Evolutionary conservation across 2,113 vertebrate species (phyloP), one percentile per base, ranked within the genome.

Genomic region (Myotis brandtii): DNA sequence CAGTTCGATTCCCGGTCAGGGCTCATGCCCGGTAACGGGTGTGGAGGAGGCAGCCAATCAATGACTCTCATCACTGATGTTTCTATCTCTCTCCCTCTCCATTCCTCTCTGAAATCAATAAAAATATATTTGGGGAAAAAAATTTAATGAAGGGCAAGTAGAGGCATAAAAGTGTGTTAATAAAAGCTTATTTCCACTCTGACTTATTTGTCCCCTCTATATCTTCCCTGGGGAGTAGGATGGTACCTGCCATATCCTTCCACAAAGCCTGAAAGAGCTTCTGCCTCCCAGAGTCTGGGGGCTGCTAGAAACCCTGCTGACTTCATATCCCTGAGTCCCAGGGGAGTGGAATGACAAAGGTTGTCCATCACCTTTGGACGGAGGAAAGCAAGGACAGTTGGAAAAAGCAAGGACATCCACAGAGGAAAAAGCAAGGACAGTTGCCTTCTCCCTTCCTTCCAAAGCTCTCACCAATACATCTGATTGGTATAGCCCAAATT

Each of bases 191-290:
- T 94, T 88, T 93, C 52, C 43, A 56, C 25, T 67, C 34, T 30
- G 37, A 52, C 43, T 69, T 73, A n/a, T 87, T 81, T 67, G 25
- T 50, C 84, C 37, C 70, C 59, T 70, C 62, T 83, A 54, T 17
- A 43, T 76, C 83, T 64, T 87, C 25, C n/a, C 23, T 54, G 70
- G 25, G 34, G 16, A 82, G 13, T 52, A 70, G 72, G 72, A 40
- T 81, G 30, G 27, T 93, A 62, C 40, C 73, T 85, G 72, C 21
- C 18, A 83, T 12, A 70, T 77, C 62, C 72, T 81, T 46, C 80
- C 20, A 91, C n/a, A 96, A 70, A 92, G 43, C 92, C 69, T 88
- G 66, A 88, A 62, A 90, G 70, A 70, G 16, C 8, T 30, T 52
- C 66, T 91, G 17, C 54, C 79, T 88, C 52, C 66, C 64, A 40